Evolutionary conservation across 1,140 invertebrate genomes (phyloP).

Genomic region (Anthonomus grandis): DNA sequence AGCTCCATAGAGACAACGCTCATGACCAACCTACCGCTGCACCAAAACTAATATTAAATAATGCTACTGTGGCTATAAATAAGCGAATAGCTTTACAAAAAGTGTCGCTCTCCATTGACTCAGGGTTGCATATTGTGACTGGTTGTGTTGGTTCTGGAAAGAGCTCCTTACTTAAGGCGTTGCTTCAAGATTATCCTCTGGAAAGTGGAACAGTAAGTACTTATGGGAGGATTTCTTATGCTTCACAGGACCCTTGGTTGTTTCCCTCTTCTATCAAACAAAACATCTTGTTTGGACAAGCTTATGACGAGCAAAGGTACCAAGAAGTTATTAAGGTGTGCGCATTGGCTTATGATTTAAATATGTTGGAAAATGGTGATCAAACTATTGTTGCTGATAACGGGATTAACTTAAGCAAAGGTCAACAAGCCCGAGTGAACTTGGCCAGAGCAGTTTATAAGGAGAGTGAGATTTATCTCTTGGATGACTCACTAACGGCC

Average conservation of each 20-base stretch:
- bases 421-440: constrained; percentile 88
- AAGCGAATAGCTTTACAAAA: constrained; percentile 53
- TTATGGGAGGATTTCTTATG: constrained; percentile 70
- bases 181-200: constrained; percentile 70
- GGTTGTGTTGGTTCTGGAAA: constrained; percentile 82
- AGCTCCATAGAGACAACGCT: constrained; percentile 25
- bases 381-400: constrained; percentile 79
- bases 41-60: constrained; percentile 21
- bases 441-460: constrained; percentile 80
- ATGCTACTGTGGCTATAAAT: constrained; percentile 35
- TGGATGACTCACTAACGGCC: constrained; percentile 84
- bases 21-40: constrained; percentile 6
- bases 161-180: constrained; percentile 66
- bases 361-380: constrained; percentile 65
- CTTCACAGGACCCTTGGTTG: constrained; percentile 77
- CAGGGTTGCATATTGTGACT: constrained; percentile 66
- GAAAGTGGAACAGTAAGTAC: constrained; percentile 59
- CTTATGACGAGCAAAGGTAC: constrained; percentile 50
- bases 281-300: constrained; percentile 63
- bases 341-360: constrained; percentile 66
- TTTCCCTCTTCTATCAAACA: constrained; percentile 59
- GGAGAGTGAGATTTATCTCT: constrained; percentile 71
- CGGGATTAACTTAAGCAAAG: constrained; percentile 74
- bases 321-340: constrained; percentile 44
- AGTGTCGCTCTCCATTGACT: constrained; percentile 56